Evolutionary conservation across 2,888 invertebrate species (phyloP).

Genomic region (Hydriomena furcata): DNA sequence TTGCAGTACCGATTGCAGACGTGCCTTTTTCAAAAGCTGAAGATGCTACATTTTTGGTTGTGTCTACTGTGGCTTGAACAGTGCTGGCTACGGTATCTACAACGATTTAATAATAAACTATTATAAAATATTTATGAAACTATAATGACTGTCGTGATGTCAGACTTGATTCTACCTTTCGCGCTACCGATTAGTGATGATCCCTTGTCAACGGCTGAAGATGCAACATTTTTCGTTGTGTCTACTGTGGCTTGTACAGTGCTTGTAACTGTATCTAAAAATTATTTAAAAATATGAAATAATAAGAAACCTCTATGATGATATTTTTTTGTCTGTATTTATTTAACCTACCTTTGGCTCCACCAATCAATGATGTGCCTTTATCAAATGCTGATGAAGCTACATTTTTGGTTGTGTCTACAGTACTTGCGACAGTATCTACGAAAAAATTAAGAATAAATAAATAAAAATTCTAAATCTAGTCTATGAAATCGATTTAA

Average conservation of each 20-base stretch:
- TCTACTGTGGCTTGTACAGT: constrained; percentile 39
- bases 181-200: constrained; percentile 46
- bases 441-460: too few species aligned
- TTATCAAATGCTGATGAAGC: constrained; percentile 55
- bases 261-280: constrained; percentile 30
- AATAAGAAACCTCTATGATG: too few species aligned
- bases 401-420: constrained; percentile 57
- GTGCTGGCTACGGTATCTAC: constrained; percentile 57
- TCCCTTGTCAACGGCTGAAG: constrained; percentile 44
- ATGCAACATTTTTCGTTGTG: constrained; percentile 42
- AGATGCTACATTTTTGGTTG: constrained; percentile 54
- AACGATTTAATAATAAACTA: background rate
- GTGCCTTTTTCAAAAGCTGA: constrained; percentile 55
- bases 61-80: constrained; percentile 51
- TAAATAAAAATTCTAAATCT: too few species aligned
- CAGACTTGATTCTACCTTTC: constrained; percentile 45
- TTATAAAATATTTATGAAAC: background rate
- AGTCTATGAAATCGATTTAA: too few species aligned
- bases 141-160: too few species aligned
- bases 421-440: constrained; percentile 34
- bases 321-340: too few species aligned
- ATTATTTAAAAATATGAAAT: too few species aligned
- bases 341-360: constrained; percentile 33
- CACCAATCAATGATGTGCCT: constrained; percentile 50
- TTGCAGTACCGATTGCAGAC: constrained; percentile 46